Evolutionary conservation across 2,113 vertebrate species (phyloP).

Genomic region (Diphyllodes magnificus): DNA sequence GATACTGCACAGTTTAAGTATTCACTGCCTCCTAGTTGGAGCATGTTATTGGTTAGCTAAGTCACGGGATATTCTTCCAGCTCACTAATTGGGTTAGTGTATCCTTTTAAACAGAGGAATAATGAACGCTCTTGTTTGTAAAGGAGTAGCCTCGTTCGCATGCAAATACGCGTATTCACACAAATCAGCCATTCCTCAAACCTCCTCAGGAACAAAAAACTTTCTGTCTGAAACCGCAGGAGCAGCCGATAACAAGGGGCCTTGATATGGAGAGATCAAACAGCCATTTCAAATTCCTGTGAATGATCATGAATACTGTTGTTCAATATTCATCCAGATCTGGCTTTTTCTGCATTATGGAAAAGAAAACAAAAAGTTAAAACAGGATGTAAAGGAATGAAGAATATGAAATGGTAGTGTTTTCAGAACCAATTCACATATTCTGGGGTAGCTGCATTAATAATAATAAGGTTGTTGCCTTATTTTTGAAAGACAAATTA

Average conservation of each 20-base stretch:
- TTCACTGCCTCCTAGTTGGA: not conserved
- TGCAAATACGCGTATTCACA: constrained; percentile 65
- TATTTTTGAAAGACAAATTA: not conserved
- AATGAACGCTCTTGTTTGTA: constrained; percentile 50
- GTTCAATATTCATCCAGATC: constrained; percentile 19
- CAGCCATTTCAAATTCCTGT: constrained; percentile 42
- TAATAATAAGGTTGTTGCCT: not conserved
- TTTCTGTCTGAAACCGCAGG: constrained; percentile 40
- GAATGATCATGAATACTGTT: constrained; percentile 41
- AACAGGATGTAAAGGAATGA: not conserved
- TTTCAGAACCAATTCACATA: not conserved
- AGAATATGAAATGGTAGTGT: not conserved
- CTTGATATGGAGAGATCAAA: constrained; percentile 58
- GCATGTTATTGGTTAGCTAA: constrained; percentile 32
- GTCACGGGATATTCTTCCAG: constrained; percentile 28
- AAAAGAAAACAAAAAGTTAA: constrained; percentile 18
- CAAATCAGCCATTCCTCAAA: constrained; percentile 53
- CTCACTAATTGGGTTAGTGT: constrained; percentile 54
- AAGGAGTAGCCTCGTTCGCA: constrained; percentile 51
- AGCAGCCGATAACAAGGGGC: constrained; percentile 56
- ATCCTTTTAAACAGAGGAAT: constrained; percentile 55
- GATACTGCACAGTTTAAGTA: not conserved
- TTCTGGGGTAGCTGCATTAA: not conserved
- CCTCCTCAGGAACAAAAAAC: constrained; percentile 58
- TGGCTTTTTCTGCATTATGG: not conserved